These are phyloP conservation scores for Chrysolina oricalcia DNA, from an alignment of 2,888 invertebrate genomes.

Conservation along the genomic window DNA sequence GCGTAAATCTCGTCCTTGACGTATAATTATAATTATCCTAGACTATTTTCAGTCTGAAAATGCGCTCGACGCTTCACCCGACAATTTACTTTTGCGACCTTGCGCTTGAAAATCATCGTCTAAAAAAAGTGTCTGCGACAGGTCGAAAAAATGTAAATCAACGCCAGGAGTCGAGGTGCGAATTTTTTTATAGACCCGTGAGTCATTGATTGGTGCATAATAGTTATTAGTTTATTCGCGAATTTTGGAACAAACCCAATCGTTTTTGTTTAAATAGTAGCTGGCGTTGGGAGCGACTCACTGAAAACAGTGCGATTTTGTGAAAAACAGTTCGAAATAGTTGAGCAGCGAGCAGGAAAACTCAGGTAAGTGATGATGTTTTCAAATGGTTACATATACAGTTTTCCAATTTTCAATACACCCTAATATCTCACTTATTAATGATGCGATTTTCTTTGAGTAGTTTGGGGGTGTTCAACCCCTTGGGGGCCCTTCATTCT, in stretches of 20 bases:
- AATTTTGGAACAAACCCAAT: constrained; percentile 41
- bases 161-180: constrained; percentile 25
- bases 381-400: background rate
- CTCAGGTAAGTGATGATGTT: constrained; percentile 18
- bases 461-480: no score
- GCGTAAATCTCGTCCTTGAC: background rate
- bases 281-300: constrained; percentile 25
- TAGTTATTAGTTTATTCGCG: constrained; percentile 16
- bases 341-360: constrained; percentile 7
- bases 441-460: background rate
- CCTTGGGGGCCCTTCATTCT: no score
- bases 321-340: constrained; percentile 24
- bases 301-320: constrained; percentile 36
- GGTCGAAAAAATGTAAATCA: constrained; percentile 11
- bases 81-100: background rate
- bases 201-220: constrained; percentile 27
- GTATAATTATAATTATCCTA: background rate
- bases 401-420: no score
- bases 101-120: constrained; percentile 5
- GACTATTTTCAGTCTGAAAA: background rate
- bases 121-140: constrained; percentile 1
- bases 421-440: no score
- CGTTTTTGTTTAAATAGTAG: constrained; percentile 41
- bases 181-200: constrained; percentile 18
- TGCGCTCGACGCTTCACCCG: background rate